These are phyloP conservation scores for Nibea albiflora DNA, from an alignment of 2,113 vertebrate species.

Conservation along the genomic window DNA sequence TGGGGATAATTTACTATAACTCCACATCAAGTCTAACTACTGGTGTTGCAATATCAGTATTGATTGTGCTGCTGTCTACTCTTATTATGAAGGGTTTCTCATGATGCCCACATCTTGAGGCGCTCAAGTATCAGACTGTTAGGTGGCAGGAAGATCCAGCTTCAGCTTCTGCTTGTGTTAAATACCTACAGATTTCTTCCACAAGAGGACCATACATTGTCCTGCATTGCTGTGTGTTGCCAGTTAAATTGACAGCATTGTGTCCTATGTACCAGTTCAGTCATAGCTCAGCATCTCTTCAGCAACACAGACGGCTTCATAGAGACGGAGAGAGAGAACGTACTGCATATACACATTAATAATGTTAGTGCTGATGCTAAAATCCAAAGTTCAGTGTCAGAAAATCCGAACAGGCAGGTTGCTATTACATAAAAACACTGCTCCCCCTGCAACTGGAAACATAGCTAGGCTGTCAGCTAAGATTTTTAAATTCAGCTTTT, in stretches of 20 bases:
- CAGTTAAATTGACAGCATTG: conserved; percentile 7
- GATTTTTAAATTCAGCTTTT: not conserved
- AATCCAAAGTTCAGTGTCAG: not conserved
- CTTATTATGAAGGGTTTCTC: conserved; percentile 2
- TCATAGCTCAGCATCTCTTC: conserved; percentile 37
- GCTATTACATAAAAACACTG: conserved; percentile 1
- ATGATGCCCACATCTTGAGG: not conserved
- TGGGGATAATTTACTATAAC: not conserved
- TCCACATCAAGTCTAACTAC: conserved; percentile 7
- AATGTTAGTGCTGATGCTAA: conserved; percentile 17
- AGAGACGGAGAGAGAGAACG: conserved; percentile 14
- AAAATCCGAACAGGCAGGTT: not conserved
- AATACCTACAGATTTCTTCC: conserved; percentile 20
- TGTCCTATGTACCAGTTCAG: not conserved
- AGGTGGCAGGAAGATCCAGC: conserved; percentile 50
- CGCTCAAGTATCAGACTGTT: conserved; percentile 23
- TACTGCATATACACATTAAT: conserved; percentile 11
- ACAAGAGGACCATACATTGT: conserved; percentile 4
- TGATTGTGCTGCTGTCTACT: conserved; percentile 52
- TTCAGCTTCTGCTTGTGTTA: conserved; percentile 20
- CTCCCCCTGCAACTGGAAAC: conserved; percentile 10
- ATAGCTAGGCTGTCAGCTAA: not conserved
- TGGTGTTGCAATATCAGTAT: not conserved
- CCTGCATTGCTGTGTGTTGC: conserved; percentile 12
- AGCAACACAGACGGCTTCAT: conserved; percentile 57